Conservation (phyloP, 53 echinoderm and acorn worm species). For the Mesocentrotus franciscanus region DNA sequence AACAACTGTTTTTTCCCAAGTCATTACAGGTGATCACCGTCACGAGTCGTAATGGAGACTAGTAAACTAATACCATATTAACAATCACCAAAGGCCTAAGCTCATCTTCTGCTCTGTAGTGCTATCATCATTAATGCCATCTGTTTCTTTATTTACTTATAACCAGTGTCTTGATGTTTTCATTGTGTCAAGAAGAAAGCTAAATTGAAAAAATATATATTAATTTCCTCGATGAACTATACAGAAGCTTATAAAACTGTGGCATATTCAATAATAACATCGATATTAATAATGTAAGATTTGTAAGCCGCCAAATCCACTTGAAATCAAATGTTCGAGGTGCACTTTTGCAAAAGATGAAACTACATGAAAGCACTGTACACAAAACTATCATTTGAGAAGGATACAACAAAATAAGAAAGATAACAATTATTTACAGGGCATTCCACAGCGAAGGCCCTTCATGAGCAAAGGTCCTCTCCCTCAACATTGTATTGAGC, state of each 20-base stretch:
- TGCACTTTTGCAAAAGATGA: no score
- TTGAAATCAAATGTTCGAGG: not conserved
- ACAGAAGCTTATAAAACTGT: not conserved
- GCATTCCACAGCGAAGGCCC: no score
- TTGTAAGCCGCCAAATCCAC: not conserved
- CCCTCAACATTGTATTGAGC: no score
- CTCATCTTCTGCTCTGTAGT: not conserved
- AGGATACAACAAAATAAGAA: no score
- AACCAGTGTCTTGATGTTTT: not conserved
- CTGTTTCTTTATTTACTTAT: not conserved
- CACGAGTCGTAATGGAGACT: not conserved
- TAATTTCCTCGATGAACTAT: not conserved
- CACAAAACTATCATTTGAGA: no score
- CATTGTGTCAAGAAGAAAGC: not conserved
- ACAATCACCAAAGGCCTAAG: not conserved
- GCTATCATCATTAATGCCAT: not conserved
- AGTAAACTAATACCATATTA: not conserved
- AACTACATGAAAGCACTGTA: no score
- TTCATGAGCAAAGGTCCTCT: no score
- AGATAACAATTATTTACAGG: no score
- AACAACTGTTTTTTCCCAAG: no score
- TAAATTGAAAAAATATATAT: no score
- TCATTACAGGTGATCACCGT: no score
- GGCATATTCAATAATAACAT: not conserved
- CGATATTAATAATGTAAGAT: no score